These are phyloP conservation scores for Brachionus asplanchnoidis DNA, from an alignment of 1,140 invertebrate genomes.

Conservation along the genomic window DNA sequence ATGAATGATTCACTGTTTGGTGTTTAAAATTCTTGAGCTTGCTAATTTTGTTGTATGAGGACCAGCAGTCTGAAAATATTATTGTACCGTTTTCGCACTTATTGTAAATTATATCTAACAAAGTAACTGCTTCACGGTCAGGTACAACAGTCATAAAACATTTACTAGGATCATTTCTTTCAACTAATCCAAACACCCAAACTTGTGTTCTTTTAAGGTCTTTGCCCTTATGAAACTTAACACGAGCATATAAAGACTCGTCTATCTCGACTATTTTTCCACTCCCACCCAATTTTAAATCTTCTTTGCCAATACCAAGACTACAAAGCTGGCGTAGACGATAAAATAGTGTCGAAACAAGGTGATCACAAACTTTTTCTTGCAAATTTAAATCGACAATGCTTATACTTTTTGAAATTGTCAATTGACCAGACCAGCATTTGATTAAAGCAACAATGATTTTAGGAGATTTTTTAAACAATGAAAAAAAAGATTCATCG, in stretches of 20 bases:
- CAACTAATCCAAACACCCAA: not conserved
- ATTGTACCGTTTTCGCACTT: not conserved
- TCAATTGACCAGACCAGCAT: too few species aligned
- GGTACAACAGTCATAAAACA: not conserved
- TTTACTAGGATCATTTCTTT: not conserved
- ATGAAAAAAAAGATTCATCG: too few species aligned
- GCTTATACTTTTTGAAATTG: too few species aligned
- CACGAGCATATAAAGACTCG: not conserved
- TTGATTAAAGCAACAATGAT: too few species aligned
- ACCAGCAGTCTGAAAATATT: not conserved
- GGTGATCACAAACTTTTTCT: too few species aligned
- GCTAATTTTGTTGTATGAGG: not conserved
- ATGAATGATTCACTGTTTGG: not conserved
- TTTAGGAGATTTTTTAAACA: too few species aligned
- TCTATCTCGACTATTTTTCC: not conserved
- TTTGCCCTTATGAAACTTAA: not conserved
- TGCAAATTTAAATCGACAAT: too few species aligned
- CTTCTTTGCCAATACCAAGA: too few species aligned
- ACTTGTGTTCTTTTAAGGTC: not conserved
- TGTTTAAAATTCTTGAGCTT: not conserved
- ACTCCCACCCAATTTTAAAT: too few species aligned
- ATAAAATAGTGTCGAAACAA: too few species aligned
- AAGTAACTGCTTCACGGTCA: not conserved
- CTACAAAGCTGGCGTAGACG: too few species aligned
- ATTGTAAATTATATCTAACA: not conserved